These are phyloP conservation scores for Diphyllodes magnificus DNA, from an alignment of 2,113 vertebrate species.

Conservation along the genomic window DNA sequence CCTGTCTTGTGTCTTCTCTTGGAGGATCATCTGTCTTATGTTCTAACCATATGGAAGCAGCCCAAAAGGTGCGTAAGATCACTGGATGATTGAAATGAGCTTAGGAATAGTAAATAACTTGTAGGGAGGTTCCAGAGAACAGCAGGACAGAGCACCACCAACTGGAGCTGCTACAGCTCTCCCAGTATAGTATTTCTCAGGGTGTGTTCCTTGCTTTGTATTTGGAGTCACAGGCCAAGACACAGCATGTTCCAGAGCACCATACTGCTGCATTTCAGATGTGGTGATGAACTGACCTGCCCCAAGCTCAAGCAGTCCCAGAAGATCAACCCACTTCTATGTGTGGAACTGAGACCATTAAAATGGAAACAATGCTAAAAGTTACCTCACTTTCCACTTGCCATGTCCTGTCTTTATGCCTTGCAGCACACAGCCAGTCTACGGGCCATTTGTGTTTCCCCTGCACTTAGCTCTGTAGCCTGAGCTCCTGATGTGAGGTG, in stretches of 20 bases:
- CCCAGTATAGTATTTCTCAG: neutral
- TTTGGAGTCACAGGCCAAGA: neutral
- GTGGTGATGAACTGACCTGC: neutral
- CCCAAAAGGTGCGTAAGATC: neutral
- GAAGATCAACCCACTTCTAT: neutral
- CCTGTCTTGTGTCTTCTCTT: neutral
- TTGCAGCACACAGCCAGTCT: neutral
- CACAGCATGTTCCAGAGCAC: accelerated
- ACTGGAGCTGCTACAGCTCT: neutral
- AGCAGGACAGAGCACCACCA: neutral
- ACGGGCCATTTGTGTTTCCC: neutral
- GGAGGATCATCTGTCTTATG: neutral
- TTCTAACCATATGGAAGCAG: neutral
- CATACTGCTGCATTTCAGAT: neutral
- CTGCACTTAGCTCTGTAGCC: neutral
- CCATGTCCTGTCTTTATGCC: neutral
- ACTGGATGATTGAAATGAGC: neutral
- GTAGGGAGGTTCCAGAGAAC: neutral
- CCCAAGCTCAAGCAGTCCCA: neutral
- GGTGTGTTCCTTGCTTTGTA: neutral
- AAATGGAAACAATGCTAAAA: neutral
- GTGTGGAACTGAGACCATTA: neutral
- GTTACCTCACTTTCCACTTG: neutral
- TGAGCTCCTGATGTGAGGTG: neutral
- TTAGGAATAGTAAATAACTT: neutral